Evolutionary conservation across 2,888 invertebrate species (phyloP).

Genomic region (Thereva nobilitata): DNA sequence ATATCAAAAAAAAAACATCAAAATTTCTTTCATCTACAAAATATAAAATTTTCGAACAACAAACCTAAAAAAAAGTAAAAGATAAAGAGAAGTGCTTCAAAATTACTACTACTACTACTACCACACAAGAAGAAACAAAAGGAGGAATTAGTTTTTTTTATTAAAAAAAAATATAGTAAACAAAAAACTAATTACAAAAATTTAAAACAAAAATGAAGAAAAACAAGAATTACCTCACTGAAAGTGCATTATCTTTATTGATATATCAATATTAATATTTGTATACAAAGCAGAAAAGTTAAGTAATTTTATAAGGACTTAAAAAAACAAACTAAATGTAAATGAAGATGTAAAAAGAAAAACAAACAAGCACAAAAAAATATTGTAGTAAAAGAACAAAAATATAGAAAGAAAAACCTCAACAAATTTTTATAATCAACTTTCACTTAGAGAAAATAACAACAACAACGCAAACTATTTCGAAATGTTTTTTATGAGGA

Average conservation of each 20-base stretch:
- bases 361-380: conserved; percentile 15
- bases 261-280: conserved; percentile 36
- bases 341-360: conserved; percentile 24
- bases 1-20: conserved; percentile 7
- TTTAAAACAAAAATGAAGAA: conserved; percentile 37
- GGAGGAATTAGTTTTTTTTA: not conserved
- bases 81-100: no score
- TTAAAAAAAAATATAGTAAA: conserved; percentile 16
- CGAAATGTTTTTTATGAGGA: no score
- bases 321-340: conserved; percentile 23
- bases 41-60: not conserved
- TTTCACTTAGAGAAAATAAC: no score
- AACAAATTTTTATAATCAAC: not conserved
- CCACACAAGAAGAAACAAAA: no score
- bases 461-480: no score
- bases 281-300: conserved; percentile 32
- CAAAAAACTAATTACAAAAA: conserved; percentile 19
- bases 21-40: conserved; percentile 8
- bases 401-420: conserved; percentile 14
- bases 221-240: conserved; percentile 46
- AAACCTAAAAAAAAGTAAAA: no score
- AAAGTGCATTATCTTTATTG: conserved; percentile 45
- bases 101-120: no score
- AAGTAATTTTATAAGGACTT: conserved; percentile 15
- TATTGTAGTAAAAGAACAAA: conserved; percentile 1